Evolutionary conservation across 2,113 vertebrate genomes (phyloP), one percentile per base, ranked within the genome.

Genomic region (Pyrgilauda ruficollis): DNA sequence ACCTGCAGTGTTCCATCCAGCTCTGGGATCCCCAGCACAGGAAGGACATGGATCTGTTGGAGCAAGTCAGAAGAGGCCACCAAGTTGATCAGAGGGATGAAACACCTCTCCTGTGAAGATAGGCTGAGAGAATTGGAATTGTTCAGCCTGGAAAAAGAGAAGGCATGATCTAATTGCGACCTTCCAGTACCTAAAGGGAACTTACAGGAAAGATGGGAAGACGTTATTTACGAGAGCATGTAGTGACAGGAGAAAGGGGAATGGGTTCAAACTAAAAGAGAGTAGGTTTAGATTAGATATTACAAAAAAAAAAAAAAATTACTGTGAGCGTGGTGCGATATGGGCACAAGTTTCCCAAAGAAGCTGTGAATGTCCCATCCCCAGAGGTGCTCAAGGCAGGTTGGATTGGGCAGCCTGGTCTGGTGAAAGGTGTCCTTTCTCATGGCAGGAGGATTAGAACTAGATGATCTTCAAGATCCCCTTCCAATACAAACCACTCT

Each of bases 121-220:
- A 52, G 28, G 15, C 33, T 82, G 33, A 61, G 39, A 53, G 46
- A 59, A 52, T 5, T 52, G 28, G 9, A 39, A n/a, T 61, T 53
- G 11, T 47, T 67, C 46, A 68, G 20, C 46, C n/a, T 68, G 62
- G 62, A 53, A 61, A 61, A 82, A 53, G 20, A 68, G 62, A 46
- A 59, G 62, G n/a, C 1, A 0, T 31, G 3, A 47, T 46, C 13
- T 47, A 21, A n/a, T n/a, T 82, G n/a, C 0, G 1, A 24, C 33
- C 8, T 74, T 59, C 15, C 33, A 44, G 22, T 24, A 59, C 19
- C 13, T 74, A 33, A 61, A 46, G 13, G 9, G 16, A 61, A 26
- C 28, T 46, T 30, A 46, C 2, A 67, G 20, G 13, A 75, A 39
- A 30, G 46, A 41, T 53, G 9, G 33, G 50, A 33, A 37, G 39